These are phyloP conservation scores for Oegoconia quadripuncta DNA, from an alignment of 2,888 invertebrate genomes.

Conservation along the genomic window DNA sequence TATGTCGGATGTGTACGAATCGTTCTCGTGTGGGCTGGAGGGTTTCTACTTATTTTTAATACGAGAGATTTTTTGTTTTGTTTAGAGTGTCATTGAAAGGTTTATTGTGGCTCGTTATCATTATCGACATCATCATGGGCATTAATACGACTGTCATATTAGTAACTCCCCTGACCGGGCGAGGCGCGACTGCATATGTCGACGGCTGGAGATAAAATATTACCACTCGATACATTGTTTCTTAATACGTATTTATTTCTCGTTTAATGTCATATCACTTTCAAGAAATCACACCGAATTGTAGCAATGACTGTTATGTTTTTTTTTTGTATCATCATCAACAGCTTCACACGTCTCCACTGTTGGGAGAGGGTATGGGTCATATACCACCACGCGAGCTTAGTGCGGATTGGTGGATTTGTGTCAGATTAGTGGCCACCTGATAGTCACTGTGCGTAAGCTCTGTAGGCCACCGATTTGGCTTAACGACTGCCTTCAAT, in stretches of 20 bases:
- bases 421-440: no score
- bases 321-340: no score
- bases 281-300: background rate
- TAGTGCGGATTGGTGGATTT: no score
- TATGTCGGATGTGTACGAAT: slow-evolving; percentile 42
- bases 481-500: no score
- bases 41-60: slow-evolving; percentile 31
- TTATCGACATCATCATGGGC: slow-evolving; percentile 58
- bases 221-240: slow-evolving; percentile 21
- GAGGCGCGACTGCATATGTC: slow-evolving; percentile 27
- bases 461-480: no score
- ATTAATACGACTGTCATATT: slow-evolving; percentile 67
- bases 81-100: slow-evolving; percentile 47
- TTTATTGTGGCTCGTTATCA: slow-evolving; percentile 60
- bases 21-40: slow-evolving; percentile 36
- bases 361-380: no score
- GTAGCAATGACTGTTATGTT: background rate
- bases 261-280: background rate
- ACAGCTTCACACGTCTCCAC: no score
- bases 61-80: slow-evolving; percentile 35
- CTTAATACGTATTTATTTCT: slow-evolving; percentile 17
- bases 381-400: no score
- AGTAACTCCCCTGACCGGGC: slow-evolving; percentile 38
- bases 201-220: slow-evolving; percentile 24
- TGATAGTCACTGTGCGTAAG: no score